These are phyloP conservation scores for Dendrolimus punctatus DNA, from an alignment of 1,140 invertebrate genomes.

Conservation along the genomic window DNA sequence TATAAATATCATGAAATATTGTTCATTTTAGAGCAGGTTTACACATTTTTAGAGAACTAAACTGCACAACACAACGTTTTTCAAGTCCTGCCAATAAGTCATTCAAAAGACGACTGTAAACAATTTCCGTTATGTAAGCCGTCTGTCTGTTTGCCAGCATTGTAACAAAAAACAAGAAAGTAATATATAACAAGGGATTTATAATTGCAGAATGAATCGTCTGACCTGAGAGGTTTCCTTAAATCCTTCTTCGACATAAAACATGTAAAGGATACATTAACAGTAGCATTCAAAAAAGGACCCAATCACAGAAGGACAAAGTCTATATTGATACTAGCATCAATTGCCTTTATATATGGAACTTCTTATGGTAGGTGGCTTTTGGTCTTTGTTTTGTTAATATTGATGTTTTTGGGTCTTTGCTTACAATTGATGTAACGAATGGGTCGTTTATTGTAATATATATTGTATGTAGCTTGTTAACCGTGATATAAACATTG, in stretches of 20 bases:
- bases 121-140: background rate
- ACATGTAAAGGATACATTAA: slow-evolving; percentile 58
- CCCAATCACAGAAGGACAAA: slow-evolving; percentile 50
- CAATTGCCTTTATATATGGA: slow-evolving; percentile 59
- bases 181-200: slow-evolving; percentile 10
- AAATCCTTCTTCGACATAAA: slow-evolving; percentile 64
- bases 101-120: background rate
- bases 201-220: slow-evolving; percentile 34
- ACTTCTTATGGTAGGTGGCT: slow-evolving; percentile 72
- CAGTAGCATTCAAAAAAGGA: slow-evolving; percentile 61
- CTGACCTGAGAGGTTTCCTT: slow-evolving; percentile 31
- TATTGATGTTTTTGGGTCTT: background rate
- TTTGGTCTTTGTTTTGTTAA: slow-evolving; percentile 16
- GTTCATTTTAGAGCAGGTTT: no score
- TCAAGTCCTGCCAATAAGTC: no score
- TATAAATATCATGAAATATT: no score
- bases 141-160: background rate
- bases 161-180: background rate
- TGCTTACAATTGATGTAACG: no score
- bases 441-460: no score
- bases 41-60: no score
- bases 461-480: no score
- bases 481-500: no score
- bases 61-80: no score
- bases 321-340: slow-evolving; percentile 42